phyloP scores from a whole-genome alignment of 2,888 invertebrate genomes.

The Sabatieria punctata region DNA sequence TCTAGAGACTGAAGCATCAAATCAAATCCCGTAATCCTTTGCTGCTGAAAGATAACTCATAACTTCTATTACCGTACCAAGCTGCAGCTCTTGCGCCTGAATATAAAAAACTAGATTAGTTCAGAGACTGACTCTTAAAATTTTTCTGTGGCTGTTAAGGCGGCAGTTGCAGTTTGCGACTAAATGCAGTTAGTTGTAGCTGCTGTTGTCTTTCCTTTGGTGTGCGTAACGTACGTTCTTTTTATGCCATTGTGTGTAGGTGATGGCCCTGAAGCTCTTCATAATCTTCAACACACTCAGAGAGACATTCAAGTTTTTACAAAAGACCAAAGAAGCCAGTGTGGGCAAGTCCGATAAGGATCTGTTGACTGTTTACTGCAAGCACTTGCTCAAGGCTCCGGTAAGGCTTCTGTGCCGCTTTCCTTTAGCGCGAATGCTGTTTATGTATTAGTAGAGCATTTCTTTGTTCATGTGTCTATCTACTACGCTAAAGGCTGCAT shows the following conservation, averaged over 20 bases:
- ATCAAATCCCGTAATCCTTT: no score
- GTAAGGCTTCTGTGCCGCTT: no score
- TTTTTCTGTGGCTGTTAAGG: no score
- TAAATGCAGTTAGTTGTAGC: no score
- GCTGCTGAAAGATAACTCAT: no score
- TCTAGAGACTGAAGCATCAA: no score
- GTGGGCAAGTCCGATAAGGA: not conserved
- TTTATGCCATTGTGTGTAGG: conserved; percentile 13
- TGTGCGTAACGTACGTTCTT: not conserved
- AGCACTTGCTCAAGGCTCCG: not conserved
- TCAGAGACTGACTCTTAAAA: no score
- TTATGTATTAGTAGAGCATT: conserved; percentile 10
- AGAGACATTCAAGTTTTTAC: conserved; percentile 21
- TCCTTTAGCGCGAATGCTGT: conserved; percentile 8
- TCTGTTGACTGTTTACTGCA: not conserved
- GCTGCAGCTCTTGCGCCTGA: no score
- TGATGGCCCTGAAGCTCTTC: conserved; percentile 29
- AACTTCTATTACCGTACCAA: no score
- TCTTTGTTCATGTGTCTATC: conserved; percentile 11
- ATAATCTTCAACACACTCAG: conserved; percentile 21
- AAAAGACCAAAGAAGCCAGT: conserved; percentile 8
- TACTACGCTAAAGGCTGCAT: conserved; percentile 12
- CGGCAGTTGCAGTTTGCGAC: no score
- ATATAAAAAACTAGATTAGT: no score
- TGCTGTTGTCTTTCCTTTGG: not conserved